Conservation (phyloP, 1,140 invertebrate species). For the Formica selysi region DNA sequence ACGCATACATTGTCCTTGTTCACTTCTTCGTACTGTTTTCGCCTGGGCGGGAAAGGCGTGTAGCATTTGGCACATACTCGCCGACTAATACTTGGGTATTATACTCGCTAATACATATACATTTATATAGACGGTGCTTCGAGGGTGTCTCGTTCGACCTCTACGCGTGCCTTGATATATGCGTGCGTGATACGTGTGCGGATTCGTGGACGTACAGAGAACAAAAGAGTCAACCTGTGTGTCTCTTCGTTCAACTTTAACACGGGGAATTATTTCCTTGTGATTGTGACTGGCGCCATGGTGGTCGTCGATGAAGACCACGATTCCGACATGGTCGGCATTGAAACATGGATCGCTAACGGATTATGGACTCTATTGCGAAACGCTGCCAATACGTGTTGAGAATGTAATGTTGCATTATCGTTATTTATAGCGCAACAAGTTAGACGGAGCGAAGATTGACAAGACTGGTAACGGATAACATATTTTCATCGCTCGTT, state of each 20-base stretch:
- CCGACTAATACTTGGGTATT: slow-evolving; percentile 74
- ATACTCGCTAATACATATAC: slow-evolving; percentile 70
- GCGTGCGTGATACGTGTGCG: slow-evolving; percentile 64
- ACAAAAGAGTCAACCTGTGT: slow-evolving; percentile 53
- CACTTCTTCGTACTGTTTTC: slow-evolving; percentile 75
- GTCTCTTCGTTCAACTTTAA: slow-evolving; percentile 58
- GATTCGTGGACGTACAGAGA: slow-evolving; percentile 71
- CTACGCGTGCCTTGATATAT: slow-evolving; percentile 71
- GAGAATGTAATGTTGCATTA: slow-evolving; percentile 1
- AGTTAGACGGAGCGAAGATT: background rate
- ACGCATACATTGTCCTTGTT: slow-evolving; percentile 75
- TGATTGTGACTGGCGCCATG: slow-evolving; percentile 18
- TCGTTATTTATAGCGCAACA: slow-evolving; percentile 24
- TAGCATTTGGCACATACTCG: slow-evolving; percentile 73
- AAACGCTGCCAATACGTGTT: slow-evolving; percentile 15
- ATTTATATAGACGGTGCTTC: slow-evolving; percentile 68
- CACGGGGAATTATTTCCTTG: slow-evolving; percentile 9
- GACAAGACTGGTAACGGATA: background rate
- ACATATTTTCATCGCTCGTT: background rate
- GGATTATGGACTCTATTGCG: slow-evolving; percentile 14
- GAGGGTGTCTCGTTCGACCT: slow-evolving; percentile 76
- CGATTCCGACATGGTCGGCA: slow-evolving; percentile 16
- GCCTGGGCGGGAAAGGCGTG: slow-evolving; percentile 72
- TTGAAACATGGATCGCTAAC: slow-evolving; percentile 17
- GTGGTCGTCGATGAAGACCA: slow-evolving; percentile 5